These are phyloP conservation scores for Brachylomia viminalis DNA, from an alignment of 2,888 invertebrate genomes.

Conservation along the genomic window DNA sequence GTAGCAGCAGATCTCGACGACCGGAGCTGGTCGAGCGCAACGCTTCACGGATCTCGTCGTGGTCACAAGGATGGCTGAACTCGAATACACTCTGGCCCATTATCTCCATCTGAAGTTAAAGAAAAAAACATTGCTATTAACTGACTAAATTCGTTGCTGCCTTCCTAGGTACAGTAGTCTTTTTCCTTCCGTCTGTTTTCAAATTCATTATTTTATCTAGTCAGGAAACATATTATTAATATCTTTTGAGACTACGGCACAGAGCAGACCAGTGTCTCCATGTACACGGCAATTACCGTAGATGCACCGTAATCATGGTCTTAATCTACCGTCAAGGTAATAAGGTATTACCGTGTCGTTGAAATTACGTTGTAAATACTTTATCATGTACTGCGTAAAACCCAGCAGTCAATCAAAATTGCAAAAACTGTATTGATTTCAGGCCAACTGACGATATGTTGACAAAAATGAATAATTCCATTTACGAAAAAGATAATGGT, in stretches of 20 bases:
- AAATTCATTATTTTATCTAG: neutral
- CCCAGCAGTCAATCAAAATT: no score
- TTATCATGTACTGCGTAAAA: no score
- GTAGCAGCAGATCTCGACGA: constrained; percentile 92
- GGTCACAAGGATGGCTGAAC: constrained; percentile 98
- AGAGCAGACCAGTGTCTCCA: neutral
- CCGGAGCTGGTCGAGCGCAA: constrained; percentile 87
- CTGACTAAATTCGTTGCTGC: neutral
- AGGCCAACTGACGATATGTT: no score
- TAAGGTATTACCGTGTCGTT: no score
- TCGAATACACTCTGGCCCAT: constrained; percentile 98
- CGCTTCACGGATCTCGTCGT: constrained; percentile 95
- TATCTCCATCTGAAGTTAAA: constrained; percentile 95
- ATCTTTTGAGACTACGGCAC: neutral
- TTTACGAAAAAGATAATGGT: no score
- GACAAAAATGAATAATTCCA: no score
- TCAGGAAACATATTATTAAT: neutral
- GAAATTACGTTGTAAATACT: no score
- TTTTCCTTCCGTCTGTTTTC: neutral
- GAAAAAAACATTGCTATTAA: neutral
- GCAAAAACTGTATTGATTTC: no score
- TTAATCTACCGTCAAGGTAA: no score
- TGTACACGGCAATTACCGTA: no score
- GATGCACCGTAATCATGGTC: no score
- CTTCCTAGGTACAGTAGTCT: neutral